A percentile compares a stretch with the other conserved stretches of the same genome.
Evolutionary conservation across 2,888 invertebrate genomes (phyloP).

Genomic region (Azorinus chamasolen): DNA sequence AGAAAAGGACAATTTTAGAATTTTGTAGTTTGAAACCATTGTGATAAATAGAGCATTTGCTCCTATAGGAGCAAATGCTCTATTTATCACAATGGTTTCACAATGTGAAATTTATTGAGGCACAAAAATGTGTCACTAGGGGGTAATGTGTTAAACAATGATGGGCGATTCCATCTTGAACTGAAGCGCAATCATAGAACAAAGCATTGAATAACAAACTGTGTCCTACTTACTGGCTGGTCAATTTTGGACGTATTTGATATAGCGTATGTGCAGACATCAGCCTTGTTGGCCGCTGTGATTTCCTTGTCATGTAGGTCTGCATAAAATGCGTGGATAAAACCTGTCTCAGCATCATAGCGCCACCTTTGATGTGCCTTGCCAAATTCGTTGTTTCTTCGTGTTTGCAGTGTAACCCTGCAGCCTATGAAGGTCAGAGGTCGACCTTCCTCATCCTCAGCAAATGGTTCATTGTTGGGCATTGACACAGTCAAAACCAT

Average conservation of each 20-base stretch:
- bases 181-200: no score
- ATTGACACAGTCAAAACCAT: slow-evolving; percentile 83
- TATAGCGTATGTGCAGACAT: slow-evolving; percentile 85
- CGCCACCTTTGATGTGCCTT: slow-evolving; percentile 85
- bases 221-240: slow-evolving; percentile 82
- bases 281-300: slow-evolving; percentile 85
- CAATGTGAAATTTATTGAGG: no score
- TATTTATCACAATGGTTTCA: no score
- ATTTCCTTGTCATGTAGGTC: slow-evolving; percentile 85
- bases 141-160: no score
- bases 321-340: slow-evolving; percentile 83
- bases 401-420: slow-evolving; percentile 81
- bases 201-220: no score
- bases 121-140: no score
- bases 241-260: slow-evolving; percentile 81
- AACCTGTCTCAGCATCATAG: slow-evolving; percentile 82
- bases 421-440: slow-evolving; percentile 80
- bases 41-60: no score
- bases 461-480: slow-evolving; percentile 74
- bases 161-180: no score
- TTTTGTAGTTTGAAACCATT: no score
- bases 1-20: no score
- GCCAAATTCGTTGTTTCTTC: slow-evolving; percentile 81
- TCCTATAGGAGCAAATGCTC: no score
- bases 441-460: slow-evolving; percentile 71